phyloP scores from a whole-genome alignment of 2,113 vertebrate species.

The Oncorhynchus clarkii region DNA sequence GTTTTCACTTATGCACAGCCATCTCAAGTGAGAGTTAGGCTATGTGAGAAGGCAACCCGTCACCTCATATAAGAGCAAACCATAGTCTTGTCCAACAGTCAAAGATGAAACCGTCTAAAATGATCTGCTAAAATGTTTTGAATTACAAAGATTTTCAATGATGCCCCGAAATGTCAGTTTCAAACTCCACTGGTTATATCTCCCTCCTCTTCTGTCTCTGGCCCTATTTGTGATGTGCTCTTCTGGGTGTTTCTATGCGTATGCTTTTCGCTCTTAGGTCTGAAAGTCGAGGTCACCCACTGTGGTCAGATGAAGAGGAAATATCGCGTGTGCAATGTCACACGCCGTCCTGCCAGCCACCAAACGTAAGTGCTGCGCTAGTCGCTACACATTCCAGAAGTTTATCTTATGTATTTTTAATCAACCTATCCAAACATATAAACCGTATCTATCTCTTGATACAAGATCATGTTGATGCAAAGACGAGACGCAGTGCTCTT shows the following conservation, averaged over 20 bases:
- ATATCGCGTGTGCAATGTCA: conserved; percentile 97
- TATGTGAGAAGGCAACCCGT: too few relatives aligned
- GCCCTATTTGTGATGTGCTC: not conserved
- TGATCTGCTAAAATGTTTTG: too few relatives aligned
- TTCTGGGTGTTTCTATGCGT: conserved; percentile 12
- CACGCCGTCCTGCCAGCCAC: conserved; percentile 93
- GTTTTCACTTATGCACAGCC: too few relatives aligned
- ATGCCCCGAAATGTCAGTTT: not conserved
- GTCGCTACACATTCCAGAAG: not conserved
- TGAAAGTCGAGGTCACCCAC: conserved; percentile 98
- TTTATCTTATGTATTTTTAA: not conserved
- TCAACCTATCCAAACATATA: not conserved
- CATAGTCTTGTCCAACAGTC: not conserved
- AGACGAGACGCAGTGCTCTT: not conserved
- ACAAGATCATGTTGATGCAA: not conserved
- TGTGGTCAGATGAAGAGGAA: conserved; percentile 99
- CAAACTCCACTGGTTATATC: not conserved
- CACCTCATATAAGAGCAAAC: too few relatives aligned
- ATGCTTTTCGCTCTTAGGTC: conserved; percentile 68
- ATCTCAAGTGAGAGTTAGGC: too few relatives aligned
- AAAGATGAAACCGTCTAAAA: not conserved
- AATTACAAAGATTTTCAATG: not conserved
- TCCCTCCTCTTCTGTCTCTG: too few relatives aligned
- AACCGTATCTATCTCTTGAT: too few relatives aligned
- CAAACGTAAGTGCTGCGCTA: conserved; percentile 82